These are phyloP conservation scores for Mongoloraphidia duomilia DNA, from an alignment of 2,888 invertebrate genomes.

Conservation along the genomic window DNA sequence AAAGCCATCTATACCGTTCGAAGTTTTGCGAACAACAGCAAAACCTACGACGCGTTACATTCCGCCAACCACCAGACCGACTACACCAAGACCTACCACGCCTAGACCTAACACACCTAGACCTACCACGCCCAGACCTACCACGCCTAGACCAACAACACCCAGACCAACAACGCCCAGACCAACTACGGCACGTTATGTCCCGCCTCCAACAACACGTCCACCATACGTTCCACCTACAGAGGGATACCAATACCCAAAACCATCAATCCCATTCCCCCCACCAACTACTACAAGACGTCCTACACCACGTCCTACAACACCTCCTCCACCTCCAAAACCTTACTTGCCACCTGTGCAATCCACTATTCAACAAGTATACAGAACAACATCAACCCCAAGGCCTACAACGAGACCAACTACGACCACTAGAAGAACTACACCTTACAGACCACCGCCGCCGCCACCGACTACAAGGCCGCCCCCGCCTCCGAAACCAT, in stretches of 20 bases:
- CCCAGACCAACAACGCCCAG: neutral
- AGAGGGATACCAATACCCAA: neutral
- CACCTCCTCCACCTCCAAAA: no score
- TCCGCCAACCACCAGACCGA: neutral
- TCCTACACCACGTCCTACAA: neutral
- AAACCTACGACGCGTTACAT: no score
- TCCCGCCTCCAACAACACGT: neutral
- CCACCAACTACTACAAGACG: neutral
- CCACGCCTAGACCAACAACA: neutral
- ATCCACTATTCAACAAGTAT: no score
- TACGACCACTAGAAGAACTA: neutral
- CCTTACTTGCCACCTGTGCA: no score
- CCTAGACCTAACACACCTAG: neutral
- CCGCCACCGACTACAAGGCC: neutral
- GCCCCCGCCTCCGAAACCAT: neutral
- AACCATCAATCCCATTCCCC: neutral
- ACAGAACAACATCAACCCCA: no score
- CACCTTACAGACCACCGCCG: neutral
- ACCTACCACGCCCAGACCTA: neutral
- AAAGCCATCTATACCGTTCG: slow-evolving; percentile 4
- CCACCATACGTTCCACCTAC: neutral
- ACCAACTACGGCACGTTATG: neutral
- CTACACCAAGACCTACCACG: neutral
- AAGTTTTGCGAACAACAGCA: neutral
- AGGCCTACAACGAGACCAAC: neutral